These are phyloP conservation scores for Punctoribates punctum DNA, from an alignment of 2,888 invertebrate genomes.

Conservation along the genomic window DNA sequence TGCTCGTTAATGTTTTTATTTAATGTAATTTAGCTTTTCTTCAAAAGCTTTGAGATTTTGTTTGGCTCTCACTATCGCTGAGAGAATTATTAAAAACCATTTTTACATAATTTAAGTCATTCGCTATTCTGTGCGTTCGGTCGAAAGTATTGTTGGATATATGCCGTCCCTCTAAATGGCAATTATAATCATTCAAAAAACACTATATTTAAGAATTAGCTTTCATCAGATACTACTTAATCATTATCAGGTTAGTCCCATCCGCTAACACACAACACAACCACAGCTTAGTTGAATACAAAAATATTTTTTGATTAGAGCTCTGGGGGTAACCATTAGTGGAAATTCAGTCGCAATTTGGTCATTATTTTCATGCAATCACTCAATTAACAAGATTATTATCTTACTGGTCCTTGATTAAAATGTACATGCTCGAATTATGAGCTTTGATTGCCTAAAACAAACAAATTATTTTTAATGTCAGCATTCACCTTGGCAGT, in stretches of 20 bases:
- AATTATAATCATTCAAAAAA: conserved; percentile 9
- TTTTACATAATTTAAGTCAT: conserved; percentile 28
- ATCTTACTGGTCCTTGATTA: no score
- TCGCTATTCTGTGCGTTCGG: background rate
- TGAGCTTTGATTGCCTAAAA: no score
- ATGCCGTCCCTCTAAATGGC: conserved; percentile 1
- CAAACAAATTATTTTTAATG: no score
- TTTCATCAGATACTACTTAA: conserved; percentile 19
- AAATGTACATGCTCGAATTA: no score
- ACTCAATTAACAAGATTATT: no score
- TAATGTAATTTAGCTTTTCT: conserved; percentile 24
- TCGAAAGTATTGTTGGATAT: no score
- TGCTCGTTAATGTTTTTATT: conserved; percentile 38
- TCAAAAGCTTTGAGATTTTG: background rate
- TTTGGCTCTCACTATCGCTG: background rate
- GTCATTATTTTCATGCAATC: no score
- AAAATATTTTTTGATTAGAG: background rate
- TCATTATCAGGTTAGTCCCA: conserved; percentile 23
- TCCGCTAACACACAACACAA: background rate
- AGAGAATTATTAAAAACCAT: no score
- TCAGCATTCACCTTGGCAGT: no score
- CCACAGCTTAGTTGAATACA: conserved; percentile 2
- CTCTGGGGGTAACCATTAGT: no score
- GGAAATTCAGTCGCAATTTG: no score
- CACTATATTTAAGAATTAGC: conserved; percentile 7